Percentiles rank a stretch among this genome's conserved stretches.
Evolutionary conservation across 2,113 vertebrate genomes (phyloP).

Genomic region (Numenius arquata): DNA sequence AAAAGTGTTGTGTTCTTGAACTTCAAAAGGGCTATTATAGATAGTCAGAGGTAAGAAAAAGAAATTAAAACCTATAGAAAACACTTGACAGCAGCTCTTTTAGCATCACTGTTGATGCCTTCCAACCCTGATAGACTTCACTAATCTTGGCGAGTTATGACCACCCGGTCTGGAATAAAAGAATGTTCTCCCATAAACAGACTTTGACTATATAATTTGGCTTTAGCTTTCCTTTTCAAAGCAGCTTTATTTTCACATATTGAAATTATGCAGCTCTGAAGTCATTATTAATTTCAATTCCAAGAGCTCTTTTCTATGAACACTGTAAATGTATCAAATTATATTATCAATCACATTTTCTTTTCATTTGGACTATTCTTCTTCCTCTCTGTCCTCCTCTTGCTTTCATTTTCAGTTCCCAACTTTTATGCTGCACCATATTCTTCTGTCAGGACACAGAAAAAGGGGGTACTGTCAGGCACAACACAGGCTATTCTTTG

Average conservation of each 20-base stretch:
- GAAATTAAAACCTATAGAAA: slow-evolving; percentile 29
- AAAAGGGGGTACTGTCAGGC: not conserved
- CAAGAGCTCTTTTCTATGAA: not conserved
- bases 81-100: not conserved
- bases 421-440: not conserved
- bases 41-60: not conserved
- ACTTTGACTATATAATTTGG: not conserved
- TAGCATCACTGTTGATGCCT: not conserved
- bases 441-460: not conserved
- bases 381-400: not conserved
- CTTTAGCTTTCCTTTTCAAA: not conserved
- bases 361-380: not conserved
- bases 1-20: not conserved
- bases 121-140: not conserved
- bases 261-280: not conserved
- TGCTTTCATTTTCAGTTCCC: not conserved
- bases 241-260: not conserved
- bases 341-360: not conserved
- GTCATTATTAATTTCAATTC: not conserved
- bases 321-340: not conserved
- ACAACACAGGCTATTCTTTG: not conserved
- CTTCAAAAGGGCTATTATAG: not conserved
- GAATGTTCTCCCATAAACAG: not conserved
- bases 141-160: not conserved
- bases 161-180: not conserved